These are phyloP conservation scores for Camponotus vicinus DNA, from an alignment of 1,140 invertebrate genomes.

Conservation along the genomic window DNA sequence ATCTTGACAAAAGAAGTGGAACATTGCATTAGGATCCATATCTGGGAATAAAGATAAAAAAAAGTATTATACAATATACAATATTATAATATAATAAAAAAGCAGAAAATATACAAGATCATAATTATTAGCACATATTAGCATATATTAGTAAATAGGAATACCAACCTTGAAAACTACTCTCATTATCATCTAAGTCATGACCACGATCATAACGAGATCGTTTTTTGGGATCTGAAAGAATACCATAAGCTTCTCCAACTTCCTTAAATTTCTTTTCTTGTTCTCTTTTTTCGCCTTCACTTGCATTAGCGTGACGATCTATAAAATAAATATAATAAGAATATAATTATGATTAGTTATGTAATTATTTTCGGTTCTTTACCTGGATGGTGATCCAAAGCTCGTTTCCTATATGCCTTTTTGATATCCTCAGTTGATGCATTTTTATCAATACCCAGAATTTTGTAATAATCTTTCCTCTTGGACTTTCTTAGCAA, in stretches of 20 bases:
- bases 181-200: conserved; percentile 92
- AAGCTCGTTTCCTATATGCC: conserved; percentile 96
- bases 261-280: conserved; percentile 99
- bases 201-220: conserved; percentile 97
- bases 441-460: conserved; percentile 95
- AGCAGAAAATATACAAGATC: conserved; percentile 11
- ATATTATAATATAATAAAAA: conserved; percentile 62
- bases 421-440: conserved; percentile 98
- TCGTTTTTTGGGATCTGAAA: conserved; percentile 97
- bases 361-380: conserved; percentile 10
- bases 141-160: conserved; percentile 18
- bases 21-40: conserved; percentile 92
- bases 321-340: conserved; percentile 86
- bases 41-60: conserved; percentile 86
- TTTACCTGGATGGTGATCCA: conserved; percentile 93
- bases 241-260: conserved; percentile 97
- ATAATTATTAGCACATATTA: not conserved
- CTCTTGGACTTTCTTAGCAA: conserved; percentile 96
- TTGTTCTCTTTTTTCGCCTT: conserved; percentile 94
- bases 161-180: conserved; percentile 81
- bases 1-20: conserved; percentile 92
- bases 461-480: conserved; percentile 99
- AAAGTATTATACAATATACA: conserved; percentile 44
- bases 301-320: conserved; percentile 94
- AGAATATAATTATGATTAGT: not conserved